A percentile compares a stretch with the other conserved stretches of the same genome.
Evolutionary conservation across 2,797 vertebrate genomes (phyloP).

Genomic region (Schizopygopsis pylzovi): DNA sequence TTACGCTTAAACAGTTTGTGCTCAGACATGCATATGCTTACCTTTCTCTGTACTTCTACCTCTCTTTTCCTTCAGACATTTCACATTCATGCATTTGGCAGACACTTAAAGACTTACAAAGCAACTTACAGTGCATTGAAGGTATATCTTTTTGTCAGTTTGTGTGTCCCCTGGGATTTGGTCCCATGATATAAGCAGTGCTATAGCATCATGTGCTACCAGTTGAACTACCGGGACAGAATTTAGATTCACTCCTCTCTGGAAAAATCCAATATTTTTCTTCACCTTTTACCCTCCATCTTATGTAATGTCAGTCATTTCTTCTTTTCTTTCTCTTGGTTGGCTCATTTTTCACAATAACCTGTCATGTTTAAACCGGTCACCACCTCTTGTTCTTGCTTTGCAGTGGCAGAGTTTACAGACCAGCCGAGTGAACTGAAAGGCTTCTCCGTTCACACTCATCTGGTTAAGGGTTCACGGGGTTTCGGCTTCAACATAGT

Average conservation of each 20-base stretch:
- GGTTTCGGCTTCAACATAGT: conserved; percentile 83
- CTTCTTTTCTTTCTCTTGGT: background rate
- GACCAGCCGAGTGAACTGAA: conserved; percentile 77
- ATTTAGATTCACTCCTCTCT: conserved; percentile 18
- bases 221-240: conserved; percentile 10
- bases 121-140: conserved; percentile 37
- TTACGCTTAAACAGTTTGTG: conserved; percentile 13
- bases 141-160: conserved; percentile 30
- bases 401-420: conserved; percentile 77
- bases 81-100: conserved; percentile 45
- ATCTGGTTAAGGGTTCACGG: conserved; percentile 77
- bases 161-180: conserved; percentile 33
- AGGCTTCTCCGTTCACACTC: conserved; percentile 80
- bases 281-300: conserved; percentile 18
- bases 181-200: background rate
- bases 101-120: conserved; percentile 40
- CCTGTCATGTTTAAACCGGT: background rate
- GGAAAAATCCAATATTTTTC: background rate
- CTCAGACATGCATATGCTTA: conserved; percentile 25
- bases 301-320: background rate
- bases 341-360: background rate
- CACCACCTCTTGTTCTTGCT: background rate
- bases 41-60: conserved; percentile 30
- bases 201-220: background rate
- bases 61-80: conserved; percentile 43